Conservation (phyloP, 2,888 invertebrate genomes). For the Agrochola circellaris region DNA sequence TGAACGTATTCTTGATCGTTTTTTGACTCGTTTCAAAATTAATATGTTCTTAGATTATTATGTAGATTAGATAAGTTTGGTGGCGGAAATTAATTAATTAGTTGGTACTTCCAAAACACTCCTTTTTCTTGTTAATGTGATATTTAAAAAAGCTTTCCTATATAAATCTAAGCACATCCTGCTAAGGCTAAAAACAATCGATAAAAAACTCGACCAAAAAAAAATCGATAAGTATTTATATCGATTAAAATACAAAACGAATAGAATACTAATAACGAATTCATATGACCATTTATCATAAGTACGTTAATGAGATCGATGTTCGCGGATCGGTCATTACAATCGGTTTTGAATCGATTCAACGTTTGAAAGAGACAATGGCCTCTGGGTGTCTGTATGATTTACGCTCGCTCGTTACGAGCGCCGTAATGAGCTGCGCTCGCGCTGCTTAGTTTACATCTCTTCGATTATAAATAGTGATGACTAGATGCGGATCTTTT, state of each 20-base stretch:
- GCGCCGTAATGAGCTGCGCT: slow-evolving; percentile 87
- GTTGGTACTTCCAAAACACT: slow-evolving; percentile 32
- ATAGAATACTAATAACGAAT: slow-evolving; percentile 65
- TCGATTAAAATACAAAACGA: slow-evolving; percentile 66
- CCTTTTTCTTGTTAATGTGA: slow-evolving; percentile 39
- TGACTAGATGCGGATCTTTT: slow-evolving; percentile 53
- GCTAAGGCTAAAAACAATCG: slow-evolving; percentile 12
- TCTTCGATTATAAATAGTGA: slow-evolving; percentile 75
- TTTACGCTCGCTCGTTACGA: slow-evolving; percentile 87
- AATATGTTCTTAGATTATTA: slow-evolving; percentile 59
- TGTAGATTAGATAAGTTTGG: slow-evolving; percentile 33
- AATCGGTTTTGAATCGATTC: slow-evolving; percentile 77
- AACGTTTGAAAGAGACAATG: slow-evolving; percentile 81
- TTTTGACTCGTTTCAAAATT: slow-evolving; percentile 52
- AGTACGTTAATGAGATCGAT: slow-evolving; percentile 68
- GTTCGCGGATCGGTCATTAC: slow-evolving; percentile 82
- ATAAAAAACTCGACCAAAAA: slow-evolving; percentile 21
- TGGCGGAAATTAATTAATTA: slow-evolving; percentile 50
- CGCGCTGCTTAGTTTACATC: slow-evolving; percentile 78
- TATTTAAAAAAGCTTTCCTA: slow-evolving; percentile 33
- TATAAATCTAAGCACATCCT: slow-evolving; percentile 32
- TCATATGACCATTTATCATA: slow-evolving; percentile 69
- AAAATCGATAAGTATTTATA: slow-evolving; percentile 46
- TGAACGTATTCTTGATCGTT: slow-evolving; percentile 42
- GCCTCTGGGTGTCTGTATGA: slow-evolving; percentile 86